These are phyloP conservation scores for Dasyurus viverrinus DNA, from an alignment of 2,113 vertebrate species.

Conservation along the genomic window DNA sequence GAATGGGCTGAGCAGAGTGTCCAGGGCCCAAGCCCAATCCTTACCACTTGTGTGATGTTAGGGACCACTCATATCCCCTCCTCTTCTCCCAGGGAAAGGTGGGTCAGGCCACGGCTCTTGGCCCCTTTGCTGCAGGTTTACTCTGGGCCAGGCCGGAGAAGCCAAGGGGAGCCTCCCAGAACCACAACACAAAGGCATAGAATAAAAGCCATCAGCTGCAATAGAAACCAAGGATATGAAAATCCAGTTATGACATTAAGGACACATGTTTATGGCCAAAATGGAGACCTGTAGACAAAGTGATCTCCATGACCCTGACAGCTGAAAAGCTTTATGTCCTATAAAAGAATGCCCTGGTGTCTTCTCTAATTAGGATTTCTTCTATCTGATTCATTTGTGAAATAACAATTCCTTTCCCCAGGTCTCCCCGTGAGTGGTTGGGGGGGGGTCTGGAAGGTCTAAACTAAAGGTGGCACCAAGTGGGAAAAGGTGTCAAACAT, in stretches of 20 bases:
- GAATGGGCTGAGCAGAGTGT: not conserved
- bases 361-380: not conserved
- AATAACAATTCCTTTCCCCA: not conserved
- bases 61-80: not conserved
- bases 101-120: not conserved
- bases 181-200: not conserved
- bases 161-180: no score
- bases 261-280: not conserved
- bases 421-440: not conserved
- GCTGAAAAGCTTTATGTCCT: not conserved
- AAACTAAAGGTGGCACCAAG: not conserved
- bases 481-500: not conserved
- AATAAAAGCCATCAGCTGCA: not conserved
- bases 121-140: not conserved
- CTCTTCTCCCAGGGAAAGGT: not conserved
- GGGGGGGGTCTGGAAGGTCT: not conserved
- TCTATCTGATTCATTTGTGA: not conserved
- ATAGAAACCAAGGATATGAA: not conserved
- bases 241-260: not conserved
- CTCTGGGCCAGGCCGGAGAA: not conserved
- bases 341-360: not conserved
- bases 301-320: not conserved
- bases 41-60: not conserved
- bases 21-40: not conserved
- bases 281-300: not conserved